Evolutionary conservation across 2,113 vertebrate genomes (phyloP).

Genomic region (Sterrhoptilus dennistouni): DNA sequence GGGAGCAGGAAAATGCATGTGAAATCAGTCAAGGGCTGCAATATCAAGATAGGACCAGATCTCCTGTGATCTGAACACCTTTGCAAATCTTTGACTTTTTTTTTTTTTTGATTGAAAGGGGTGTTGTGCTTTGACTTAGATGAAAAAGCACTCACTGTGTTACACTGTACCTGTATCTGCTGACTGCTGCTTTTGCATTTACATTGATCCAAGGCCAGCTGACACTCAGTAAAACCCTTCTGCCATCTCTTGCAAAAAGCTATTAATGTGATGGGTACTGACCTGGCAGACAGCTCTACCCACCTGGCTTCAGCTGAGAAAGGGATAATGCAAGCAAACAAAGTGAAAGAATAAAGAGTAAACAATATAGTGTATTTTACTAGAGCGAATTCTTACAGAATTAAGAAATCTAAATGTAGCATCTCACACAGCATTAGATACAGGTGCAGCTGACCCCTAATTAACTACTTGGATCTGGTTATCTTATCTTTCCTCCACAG

Average conservation of each 20-base stretch:
- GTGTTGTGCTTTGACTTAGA: background rate
- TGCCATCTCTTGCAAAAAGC: background rate
- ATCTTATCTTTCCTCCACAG: background rate
- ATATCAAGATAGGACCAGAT: background rate
- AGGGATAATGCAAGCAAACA: background rate
- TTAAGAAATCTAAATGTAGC: background rate
- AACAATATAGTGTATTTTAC: background rate
- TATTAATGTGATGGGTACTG: background rate
- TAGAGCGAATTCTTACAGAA: fast-evolving
- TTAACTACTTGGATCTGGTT: background rate
- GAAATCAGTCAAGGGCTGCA: background rate
- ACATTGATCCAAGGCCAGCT: fast-evolving
- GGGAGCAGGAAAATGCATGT: background rate
- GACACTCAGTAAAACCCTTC: background rate
- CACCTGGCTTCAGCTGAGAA: background rate
- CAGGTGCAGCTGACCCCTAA: background rate
- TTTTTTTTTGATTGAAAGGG: background rate
- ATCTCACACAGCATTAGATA: background rate
- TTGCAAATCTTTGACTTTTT: background rate
- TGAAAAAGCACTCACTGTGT: background rate
- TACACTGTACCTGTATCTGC: background rate
- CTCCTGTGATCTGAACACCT: background rate
- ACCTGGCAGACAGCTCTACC: background rate
- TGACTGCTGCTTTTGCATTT: background rate
- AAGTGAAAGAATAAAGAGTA: background rate